phyloP scores from a whole-genome alignment of 1,140 invertebrate genomes.

The Orchesella cincta region DNA sequence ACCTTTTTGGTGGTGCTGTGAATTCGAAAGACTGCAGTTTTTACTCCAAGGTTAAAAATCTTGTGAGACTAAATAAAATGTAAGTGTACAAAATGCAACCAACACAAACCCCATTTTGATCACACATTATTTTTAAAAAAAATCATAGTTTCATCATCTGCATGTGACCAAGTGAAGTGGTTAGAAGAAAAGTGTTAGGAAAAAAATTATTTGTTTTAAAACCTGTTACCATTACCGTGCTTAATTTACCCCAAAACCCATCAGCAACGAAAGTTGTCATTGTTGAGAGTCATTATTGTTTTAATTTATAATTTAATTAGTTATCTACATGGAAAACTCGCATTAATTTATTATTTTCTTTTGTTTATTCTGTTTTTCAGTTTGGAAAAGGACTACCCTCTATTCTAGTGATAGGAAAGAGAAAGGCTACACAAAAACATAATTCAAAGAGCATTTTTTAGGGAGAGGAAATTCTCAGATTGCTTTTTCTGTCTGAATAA shows the following conservation, averaged over 20 bases:
- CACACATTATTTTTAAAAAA: too few species aligned
- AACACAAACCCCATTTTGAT: not conserved
- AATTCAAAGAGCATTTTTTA: not conserved
- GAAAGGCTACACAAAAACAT: not conserved
- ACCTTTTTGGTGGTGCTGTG: not conserved
- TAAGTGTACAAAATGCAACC: not conserved
- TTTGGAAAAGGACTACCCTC: not conserved
- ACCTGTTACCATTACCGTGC: not conserved
- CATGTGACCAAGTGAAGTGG: not conserved
- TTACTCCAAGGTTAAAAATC: not conserved
- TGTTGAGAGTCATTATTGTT: not conserved
- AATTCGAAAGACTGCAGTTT: not conserved
- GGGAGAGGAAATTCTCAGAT: not conserved
- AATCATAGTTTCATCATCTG: too few species aligned
- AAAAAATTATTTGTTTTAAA: not conserved
- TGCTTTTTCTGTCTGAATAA: not conserved
- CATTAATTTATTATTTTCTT: constrained; percentile 8
- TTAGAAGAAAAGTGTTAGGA: not conserved
- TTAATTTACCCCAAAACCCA: not conserved
- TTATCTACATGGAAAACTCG: not conserved
- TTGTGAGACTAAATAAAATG: not conserved
- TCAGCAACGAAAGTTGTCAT: not conserved
- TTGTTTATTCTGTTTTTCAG: constrained; percentile 11
- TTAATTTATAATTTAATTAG: not conserved
- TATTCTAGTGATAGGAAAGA: not conserved